Conservation (phyloP, 2,113 vertebrate genomes). For the Erythrolamprus reginae region DNA sequence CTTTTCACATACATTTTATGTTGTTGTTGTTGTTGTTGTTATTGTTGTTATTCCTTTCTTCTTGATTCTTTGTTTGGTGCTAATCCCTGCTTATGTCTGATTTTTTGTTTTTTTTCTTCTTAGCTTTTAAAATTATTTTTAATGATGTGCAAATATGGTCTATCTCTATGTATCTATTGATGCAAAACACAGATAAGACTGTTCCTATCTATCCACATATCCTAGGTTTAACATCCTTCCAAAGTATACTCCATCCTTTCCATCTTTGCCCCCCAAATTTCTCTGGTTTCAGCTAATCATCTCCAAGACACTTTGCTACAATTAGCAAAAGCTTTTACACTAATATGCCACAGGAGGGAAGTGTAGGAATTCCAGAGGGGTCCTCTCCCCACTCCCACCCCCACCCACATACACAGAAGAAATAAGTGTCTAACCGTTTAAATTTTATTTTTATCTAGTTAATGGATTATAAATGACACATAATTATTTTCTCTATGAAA, state of each 20-base stretch:
- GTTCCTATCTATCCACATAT: neutral
- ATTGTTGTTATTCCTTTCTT: no score
- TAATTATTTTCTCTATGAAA: slow-evolving; percentile 56
- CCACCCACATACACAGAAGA: slow-evolving; percentile 8
- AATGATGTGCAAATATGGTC: neutral
- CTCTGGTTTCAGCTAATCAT: neutral
- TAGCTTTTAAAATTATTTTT: neutral
- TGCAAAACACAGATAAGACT: neutral
- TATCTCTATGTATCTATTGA: neutral
- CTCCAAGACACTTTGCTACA: neutral
- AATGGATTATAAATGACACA: slow-evolving; percentile 63
- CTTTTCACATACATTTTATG: no score
- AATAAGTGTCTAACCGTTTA: slow-evolving; percentile 39
- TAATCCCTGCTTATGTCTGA: neutral
- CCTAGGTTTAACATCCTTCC: neutral
- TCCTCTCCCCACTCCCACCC: neutral
- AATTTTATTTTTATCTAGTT: slow-evolving; percentile 51
- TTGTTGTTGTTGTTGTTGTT: no score
- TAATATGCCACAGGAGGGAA: slow-evolving; percentile 56
- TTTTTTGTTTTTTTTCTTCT: neutral
- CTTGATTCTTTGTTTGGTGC: neutral
- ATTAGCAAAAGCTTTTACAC: slow-evolving; percentile 43
- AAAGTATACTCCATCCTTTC: neutral
- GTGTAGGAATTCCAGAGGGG: slow-evolving; percentile 44
- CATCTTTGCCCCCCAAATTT: neutral